A percentile compares a stretch with the other conserved stretches of the same genome.
These are phyloP conservation scores for Tapera naevia DNA, from an alignment of 2,797 vertebrate genomes.

Conservation along the genomic window DNA sequence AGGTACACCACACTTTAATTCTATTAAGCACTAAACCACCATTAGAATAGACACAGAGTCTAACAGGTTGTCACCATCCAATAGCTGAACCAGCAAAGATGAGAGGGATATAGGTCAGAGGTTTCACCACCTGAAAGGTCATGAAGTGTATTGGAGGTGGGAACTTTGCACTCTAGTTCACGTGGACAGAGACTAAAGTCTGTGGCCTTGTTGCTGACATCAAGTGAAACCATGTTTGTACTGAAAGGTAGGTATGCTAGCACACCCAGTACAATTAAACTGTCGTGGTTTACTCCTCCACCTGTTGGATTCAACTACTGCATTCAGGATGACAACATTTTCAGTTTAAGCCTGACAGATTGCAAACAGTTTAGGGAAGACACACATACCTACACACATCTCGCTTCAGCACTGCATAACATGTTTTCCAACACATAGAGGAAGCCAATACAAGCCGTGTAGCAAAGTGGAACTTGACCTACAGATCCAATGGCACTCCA, in stretches of 20 bases:
- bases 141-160: slow-evolving; percentile 39
- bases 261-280: slow-evolving; percentile 24
- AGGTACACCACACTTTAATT: slow-evolving; percentile 64
- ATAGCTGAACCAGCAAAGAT: slow-evolving; percentile 70
- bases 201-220: slow-evolving; percentile 25
- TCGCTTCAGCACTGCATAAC: not conserved
- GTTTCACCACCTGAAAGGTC: slow-evolving; percentile 64
- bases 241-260: slow-evolving; percentile 30
- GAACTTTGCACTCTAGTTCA: slow-evolving; percentile 44
- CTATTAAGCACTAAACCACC: slow-evolving; percentile 62
- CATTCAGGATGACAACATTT: slow-evolving; percentile 21
- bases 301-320: slow-evolving; percentile 52
- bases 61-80: slow-evolving; percentile 50
- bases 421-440: not conserved
- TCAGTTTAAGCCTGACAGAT: not conserved
- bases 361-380: not conserved
- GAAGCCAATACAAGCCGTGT: not conserved
- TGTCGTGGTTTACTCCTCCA: slow-evolving; percentile 54
- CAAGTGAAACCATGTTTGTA: slow-evolving; percentile 22
- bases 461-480: not conserved
- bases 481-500: not conserved
- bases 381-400: fast-evolving
- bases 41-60: slow-evolving; percentile 60
- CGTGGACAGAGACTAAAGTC: not conserved
- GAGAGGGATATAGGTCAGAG: slow-evolving; percentile 56